A percentile compares a stretch with the other conserved stretches of the same genome.
Evolutionary conservation across 2,113 vertebrate species (phyloP).

Genomic region (Odontophorus gujanensis): DNA sequence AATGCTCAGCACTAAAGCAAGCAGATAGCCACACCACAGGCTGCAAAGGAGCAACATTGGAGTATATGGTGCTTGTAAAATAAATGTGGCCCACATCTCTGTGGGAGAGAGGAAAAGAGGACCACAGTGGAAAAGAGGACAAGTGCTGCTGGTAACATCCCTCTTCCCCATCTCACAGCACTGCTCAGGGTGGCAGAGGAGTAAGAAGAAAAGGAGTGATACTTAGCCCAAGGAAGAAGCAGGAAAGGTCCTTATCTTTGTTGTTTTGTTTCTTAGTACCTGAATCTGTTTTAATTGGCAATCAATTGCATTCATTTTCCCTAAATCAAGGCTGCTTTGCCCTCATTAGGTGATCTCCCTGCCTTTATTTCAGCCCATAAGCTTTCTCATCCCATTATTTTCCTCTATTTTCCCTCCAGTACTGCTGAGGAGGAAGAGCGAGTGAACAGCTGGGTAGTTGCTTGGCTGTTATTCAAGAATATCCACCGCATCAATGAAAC

Average conservation of each 20-base stretch:
- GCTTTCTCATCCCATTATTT: neutral
- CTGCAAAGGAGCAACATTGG: rapidly evolving
- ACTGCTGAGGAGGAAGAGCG: neutral
- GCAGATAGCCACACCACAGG: neutral
- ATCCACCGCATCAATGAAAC: neutral
- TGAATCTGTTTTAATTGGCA: neutral
- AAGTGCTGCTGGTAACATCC: neutral
- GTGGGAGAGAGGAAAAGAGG: neutral
- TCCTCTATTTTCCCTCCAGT: rapidly evolving
- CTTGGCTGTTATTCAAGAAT: neutral
- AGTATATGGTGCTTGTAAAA: neutral
- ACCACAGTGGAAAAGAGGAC: neutral
- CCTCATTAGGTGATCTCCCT: neutral
- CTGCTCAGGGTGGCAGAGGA: neutral
- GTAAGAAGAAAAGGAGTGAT: neutral
- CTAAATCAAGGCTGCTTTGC: neutral
- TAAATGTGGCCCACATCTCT: neutral
- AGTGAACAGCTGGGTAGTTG: neutral
- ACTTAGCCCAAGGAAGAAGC: neutral
- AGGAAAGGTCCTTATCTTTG: neutral
- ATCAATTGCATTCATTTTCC: neutral
- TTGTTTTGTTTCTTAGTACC: neutral
- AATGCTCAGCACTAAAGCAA: neutral
- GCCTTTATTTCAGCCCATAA: neutral
- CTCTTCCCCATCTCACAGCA: neutral